A percentile compares a stretch with the other conserved stretches of the same genome.
Evolutionary conservation across 64 coral and sea anemone genomes (phyloP).

Genomic region (Montipora capricornis): DNA sequence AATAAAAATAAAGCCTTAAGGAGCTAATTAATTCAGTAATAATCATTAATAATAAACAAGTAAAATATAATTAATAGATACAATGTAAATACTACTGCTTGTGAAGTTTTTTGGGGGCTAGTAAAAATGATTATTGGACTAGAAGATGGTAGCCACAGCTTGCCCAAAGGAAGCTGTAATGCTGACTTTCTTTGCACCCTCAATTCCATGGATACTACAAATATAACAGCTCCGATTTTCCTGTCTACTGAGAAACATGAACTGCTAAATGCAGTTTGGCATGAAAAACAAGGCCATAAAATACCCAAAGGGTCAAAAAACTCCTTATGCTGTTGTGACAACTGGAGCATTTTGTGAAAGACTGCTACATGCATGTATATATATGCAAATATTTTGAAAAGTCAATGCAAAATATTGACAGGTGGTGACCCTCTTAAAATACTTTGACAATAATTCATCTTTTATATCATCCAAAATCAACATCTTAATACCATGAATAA

Average conservation of each 20-base stretch:
- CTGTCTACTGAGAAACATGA: neutral
- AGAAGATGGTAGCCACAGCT: no score
- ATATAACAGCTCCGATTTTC: no score
- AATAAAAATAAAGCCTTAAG: no score
- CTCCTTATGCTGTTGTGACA: slow-evolving; percentile 24
- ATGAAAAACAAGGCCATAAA: neutral
- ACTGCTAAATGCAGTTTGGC: neutral
- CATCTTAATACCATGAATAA: neutral
- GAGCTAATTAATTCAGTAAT: no score
- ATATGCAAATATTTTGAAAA: slow-evolving; percentile 17
- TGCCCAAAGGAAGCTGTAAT: no score
- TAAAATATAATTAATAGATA: no score
- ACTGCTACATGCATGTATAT: neutral
- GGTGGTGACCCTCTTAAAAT: neutral
- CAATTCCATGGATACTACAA: no score
- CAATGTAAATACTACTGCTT: no score
- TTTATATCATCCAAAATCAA: slow-evolving; percentile 10
- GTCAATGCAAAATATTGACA: neutral
- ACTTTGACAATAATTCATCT: neutral
- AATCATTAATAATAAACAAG: no score
- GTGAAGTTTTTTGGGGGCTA: no score
- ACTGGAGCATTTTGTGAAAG: slow-evolving; percentile 18
- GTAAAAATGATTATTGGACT: no score
- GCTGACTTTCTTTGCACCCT: no score
- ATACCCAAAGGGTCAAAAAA: neutral